These are phyloP conservation scores for Apis mellifera DNA, from an alignment of 1,140 invertebrate species.

Conservation along the genomic window Amel_HAv3.1 CM009940.2:1692001-1692500, in stretches of 20 bases:
- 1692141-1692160: too few relatives aligned
- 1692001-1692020: too few relatives aligned
- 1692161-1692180: neutral
- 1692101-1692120: neutral
- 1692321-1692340: slow-evolving; percentile 47
- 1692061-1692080: neutral
- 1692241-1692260: slow-evolving; percentile 16
- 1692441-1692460: neutral
- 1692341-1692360: slow-evolving; percentile 39
- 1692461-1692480: neutral
- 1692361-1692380: slow-evolving; percentile 60
- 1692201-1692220: neutral
- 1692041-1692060: neutral
- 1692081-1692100: neutral
- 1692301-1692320: slow-evolving; percentile 60
- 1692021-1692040: too few relatives aligned
- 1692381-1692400: slow-evolving; percentile 69
- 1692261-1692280: neutral
- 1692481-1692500: neutral
- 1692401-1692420: slow-evolving; percentile 66
- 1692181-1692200: neutral
- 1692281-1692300: slow-evolving; percentile 56
- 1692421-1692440: slow-evolving; percentile 63
- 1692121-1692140: neutral
- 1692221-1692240: slow-evolving; percentile 18